A percentile compares a stretch with the other conserved stretches of the same genome.
Evolutionary conservation across 2,797 vertebrate genomes (phyloP).

Genomic region (Malacoctenus gilli): DNA sequence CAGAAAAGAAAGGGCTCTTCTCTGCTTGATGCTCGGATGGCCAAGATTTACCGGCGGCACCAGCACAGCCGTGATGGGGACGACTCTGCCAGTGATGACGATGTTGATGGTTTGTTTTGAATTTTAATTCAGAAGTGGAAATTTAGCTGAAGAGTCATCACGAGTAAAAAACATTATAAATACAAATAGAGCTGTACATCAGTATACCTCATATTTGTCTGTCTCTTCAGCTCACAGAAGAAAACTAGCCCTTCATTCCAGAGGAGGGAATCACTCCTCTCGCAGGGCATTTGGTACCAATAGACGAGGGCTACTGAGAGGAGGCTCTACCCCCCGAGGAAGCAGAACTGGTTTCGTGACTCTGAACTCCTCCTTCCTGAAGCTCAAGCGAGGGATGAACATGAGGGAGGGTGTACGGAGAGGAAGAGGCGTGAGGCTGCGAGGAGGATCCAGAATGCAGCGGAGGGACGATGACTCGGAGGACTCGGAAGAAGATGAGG

Average conservation of each 20-base stretch:
- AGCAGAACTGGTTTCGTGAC: conserved; percentile 56
- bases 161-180: too few relatives aligned
- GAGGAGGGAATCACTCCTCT: conserved; percentile 73
- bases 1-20: conserved; percentile 81
- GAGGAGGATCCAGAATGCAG: conserved; percentile 81
- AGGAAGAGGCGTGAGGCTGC: conserved; percentile 68
- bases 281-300: conserved; percentile 64
- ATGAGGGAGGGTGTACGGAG: conserved; percentile 57
- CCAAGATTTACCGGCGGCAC: conserved; percentile 81
- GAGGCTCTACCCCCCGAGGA: conserved; percentile 66
- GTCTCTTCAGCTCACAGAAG: conserved; percentile 59
- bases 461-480: conserved; percentile 80
- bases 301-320: conserved; percentile 76
- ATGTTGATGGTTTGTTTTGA: conserved; percentile 70
- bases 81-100: conserved; percentile 76
- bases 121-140: too few relatives aligned
- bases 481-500: conserved; percentile 71
- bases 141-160: too few relatives aligned
- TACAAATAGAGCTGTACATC: too few relatives aligned
- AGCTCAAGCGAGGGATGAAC: conserved; percentile 70
- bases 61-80: conserved; percentile 79
- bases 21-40: conserved; percentile 78
- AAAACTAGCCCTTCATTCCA: conserved; percentile 72
- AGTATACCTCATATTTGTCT: background rate
- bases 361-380: conserved; percentile 52